Evolutionary conservation across 2,888 invertebrate species (phyloP), one percentile per base, ranked within the genome.

Genomic region (Microctonus aethiopoides): DNA sequence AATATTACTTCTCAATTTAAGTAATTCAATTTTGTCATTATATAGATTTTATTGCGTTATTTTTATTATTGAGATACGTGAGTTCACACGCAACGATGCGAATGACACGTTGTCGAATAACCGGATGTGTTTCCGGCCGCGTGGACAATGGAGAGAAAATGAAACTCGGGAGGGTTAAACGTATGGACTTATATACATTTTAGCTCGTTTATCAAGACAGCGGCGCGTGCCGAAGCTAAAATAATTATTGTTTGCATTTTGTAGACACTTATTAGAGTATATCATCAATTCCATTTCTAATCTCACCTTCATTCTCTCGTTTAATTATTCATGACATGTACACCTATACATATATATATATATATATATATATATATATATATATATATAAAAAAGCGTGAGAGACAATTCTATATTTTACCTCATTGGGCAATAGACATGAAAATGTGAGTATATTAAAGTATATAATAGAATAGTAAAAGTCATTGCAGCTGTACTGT

Each of bases 101-200:
- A 69, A 39, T 56, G 72, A 63, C 57, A 63, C 59, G 57, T 62
- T 59, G 62, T 69, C 71, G 71, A 70, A 63, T 71, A 67, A 56
- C 61, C 70, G 54, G 57, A 60, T 62, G 65, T 61, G 72, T 61
- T 76, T 79, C 78, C 79, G 79, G 78, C 76, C 78, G 74, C 79
- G 79, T 79, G 78, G 76, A 76, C 75, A 41, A 68, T 52, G 68
- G 66, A 54, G 65, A 24, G 65, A 51, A 51, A 6, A 46, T 6
- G 16, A 46, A 39, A 36, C 13, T n/a, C 7, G 22, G 63, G 52
- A 70, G 72, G 73, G 73, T 74, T 73, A 75, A 73, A 66, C 65
- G 71, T 70, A 68, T 72, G 70, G 64, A 71, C 70, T 74, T 72
- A 29, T 71, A 76, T 76, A 29, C 71, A 76, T 76, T 76, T 76